Evolutionary conservation across 2,113 vertebrate genomes (phyloP), one percentile per base, ranked within the genome.

Genomic region (Eretmochelys imbricata): DNA sequence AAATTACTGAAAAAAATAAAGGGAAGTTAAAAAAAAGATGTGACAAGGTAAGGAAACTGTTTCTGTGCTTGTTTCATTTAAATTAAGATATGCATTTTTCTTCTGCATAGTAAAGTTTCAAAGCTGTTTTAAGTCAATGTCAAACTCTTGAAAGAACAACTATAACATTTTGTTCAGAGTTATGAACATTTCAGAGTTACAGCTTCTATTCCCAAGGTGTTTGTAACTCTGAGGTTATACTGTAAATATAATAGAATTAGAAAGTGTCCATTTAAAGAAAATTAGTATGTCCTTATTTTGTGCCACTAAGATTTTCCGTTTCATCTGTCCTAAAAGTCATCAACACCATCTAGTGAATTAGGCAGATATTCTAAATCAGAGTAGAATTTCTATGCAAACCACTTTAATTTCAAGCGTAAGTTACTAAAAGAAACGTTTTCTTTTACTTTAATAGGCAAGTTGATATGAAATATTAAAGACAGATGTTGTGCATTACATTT

Each of bases 351-450:
- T 91, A 93, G 48, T 49, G 78, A 94, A 65, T 59, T 82, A 84
- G 38, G 55, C n/a, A 94, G 54, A 53, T 83, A 92, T 78, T 94
- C 62, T 79, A 57, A 59, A 87, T n/a, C 51, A 82, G 85, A 80
- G 27, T 7, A 59, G 69, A 80, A 5, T 38, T 89, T 95, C 84
- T 89, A 24, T 27, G 46, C 2, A 1, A 38, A 59, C 65, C 20
- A 9, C 84, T 89, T 87, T 85, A 3, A 38, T 92, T 85, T 92
- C 31, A 49, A 83, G 79, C 72, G 86, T 75, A 88, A 93, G 78
- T 50, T 96, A 55, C 89, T 88, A 84, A 94, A 97, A 91, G 54
- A 95, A 95, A 85, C 54, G 79, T n/a, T 93, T 86, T 4, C 90
- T 96, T 80, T 85, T 95, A 92, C 13, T 92, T 42, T 54, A 83